Conservation (phyloP, 2,113 vertebrate genomes). For the Apaloderma vittatum region DNA sequence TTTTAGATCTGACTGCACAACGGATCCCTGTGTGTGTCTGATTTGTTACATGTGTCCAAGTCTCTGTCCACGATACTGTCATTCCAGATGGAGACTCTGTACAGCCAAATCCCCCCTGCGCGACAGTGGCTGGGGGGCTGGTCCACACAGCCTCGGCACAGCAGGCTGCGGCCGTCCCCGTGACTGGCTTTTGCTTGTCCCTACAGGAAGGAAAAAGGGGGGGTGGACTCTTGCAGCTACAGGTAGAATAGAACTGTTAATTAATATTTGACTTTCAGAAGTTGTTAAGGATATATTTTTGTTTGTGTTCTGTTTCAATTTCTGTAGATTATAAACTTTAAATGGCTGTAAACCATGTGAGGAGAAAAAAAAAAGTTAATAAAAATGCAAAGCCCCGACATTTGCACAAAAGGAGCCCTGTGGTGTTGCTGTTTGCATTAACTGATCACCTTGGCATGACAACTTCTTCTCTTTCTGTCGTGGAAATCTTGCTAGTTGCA, state of each 20-base stretch:
- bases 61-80: conserved; percentile 45
- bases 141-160: neutral
- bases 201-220: neutral
- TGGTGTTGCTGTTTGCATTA: conserved; percentile 62
- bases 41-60: conserved; percentile 58
- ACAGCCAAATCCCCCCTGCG: neutral
- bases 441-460: neutral
- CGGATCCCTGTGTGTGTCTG: conserved; percentile 47
- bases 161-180: neutral
- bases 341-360: conserved; percentile 83
- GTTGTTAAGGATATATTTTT: conserved; percentile 86
- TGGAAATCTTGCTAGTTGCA: conserved; percentile 2
- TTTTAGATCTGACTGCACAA: conserved; percentile 60
- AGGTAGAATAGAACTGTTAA: conserved; percentile 77
- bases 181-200: conserved; percentile 26
- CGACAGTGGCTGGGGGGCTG: neutral
- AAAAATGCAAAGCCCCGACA: conserved; percentile 80
- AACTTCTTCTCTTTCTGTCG: neutral
- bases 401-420: conserved; percentile 79
- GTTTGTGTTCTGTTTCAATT: conserved; percentile 83
- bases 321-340: conserved; percentile 85
- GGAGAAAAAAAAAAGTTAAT: conserved; percentile 79
- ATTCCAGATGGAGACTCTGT: conserved; percentile 53
- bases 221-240: conserved; percentile 60
- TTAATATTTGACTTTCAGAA: conserved; percentile 79